A percentile compares a stretch with the other conserved stretches of the same genome.
These are phyloP conservation scores for Laticauda colubrina DNA, from an alignment of 2,113 vertebrate genomes.

Conservation along the genomic window DNA sequence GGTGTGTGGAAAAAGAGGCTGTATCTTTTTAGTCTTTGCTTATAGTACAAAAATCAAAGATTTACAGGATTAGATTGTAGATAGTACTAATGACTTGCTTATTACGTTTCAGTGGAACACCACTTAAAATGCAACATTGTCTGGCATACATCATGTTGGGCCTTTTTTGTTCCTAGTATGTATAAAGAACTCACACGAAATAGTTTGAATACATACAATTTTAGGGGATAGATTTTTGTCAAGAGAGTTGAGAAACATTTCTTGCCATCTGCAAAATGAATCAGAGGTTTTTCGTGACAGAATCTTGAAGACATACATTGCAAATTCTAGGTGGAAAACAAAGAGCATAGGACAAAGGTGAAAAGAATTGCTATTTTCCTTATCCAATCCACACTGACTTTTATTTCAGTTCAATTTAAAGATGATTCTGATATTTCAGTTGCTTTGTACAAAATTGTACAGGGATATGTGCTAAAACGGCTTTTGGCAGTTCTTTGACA, in stretches of 20 bases:
- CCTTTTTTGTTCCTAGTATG: not conserved
- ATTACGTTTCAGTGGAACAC: not conserved
- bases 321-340: slow-evolving; percentile 4
- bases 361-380: slow-evolving; percentile 2
- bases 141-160: not conserved
- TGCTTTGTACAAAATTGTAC: slow-evolving; percentile 26
- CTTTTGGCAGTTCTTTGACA: slow-evolving; percentile 42
- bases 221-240: not conserved
- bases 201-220: not conserved
- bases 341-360: slow-evolving; percentile 11
- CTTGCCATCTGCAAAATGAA: not conserved
- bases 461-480: slow-evolving; percentile 14
- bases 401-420: slow-evolving; percentile 48
- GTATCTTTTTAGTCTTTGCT: not conserved
- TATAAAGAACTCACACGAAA: not conserved
- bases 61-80: not conserved
- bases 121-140: too few species aligned
- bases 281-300: not conserved
- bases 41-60: not conserved
- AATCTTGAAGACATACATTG: not conserved
- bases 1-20: not conserved
- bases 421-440: slow-evolving; percentile 39
- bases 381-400: slow-evolving; percentile 21
- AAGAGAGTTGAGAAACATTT: not conserved
- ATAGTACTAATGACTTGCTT: not conserved